phyloP scores from a whole-genome alignment of 2,888 invertebrate genomes.

The Agrochola circellaris region DNA sequence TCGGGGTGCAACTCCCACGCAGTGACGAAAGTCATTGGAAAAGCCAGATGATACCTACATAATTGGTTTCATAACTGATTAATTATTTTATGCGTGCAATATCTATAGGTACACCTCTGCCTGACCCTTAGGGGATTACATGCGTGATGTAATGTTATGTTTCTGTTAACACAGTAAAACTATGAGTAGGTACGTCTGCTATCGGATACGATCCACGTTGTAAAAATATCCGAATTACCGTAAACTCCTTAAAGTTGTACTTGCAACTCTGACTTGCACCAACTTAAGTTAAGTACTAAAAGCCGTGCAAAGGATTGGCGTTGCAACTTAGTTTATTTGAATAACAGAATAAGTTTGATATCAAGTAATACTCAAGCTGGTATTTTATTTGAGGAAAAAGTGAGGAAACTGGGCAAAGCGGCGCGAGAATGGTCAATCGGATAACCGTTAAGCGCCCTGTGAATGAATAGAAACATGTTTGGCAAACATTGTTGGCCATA shows the following conservation, averaged over 20 bases:
- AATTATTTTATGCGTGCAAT: background rate
- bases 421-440: constrained; percentile 20
- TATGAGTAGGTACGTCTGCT: background rate
- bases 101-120: background rate
- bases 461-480: constrained; percentile 36
- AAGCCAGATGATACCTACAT: background rate
- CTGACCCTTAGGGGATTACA: background rate
- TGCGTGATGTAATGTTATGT: background rate
- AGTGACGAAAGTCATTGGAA: background rate
- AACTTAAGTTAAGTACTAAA: constrained; percentile 17
- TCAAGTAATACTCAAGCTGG: constrained; percentile 21
- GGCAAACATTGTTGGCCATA: constrained; percentile 23
- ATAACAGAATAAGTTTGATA: constrained; percentile 36
- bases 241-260: constrained; percentile 14
- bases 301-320: constrained; percentile 29
- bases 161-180: too few relatives aligned
- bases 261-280: constrained; percentile 20
- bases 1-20: background rate
- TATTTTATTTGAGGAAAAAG: constrained; percentile 13
- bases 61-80: background rate
- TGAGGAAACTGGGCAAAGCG: background rate
- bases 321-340: constrained; percentile 45
- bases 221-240: constrained; percentile 6
- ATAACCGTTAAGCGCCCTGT: constrained; percentile 23
- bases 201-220: background rate